phyloP scores from a whole-genome alignment of 2,797 vertebrate species.

The Enteromius treurensis region DNA sequence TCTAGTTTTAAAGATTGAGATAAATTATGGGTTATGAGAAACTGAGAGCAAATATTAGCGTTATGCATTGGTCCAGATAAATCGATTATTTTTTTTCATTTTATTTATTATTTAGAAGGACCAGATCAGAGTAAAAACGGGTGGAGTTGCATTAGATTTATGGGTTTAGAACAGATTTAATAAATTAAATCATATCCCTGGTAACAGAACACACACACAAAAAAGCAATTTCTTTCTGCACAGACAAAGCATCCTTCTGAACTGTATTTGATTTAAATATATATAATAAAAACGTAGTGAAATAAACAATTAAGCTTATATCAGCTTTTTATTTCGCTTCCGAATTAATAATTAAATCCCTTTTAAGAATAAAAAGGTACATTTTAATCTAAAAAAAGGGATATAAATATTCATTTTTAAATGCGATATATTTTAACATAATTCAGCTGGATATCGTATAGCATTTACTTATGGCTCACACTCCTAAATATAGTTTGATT shows the following conservation, averaged over 20 bases:
- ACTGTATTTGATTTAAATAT: no score
- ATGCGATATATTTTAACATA: neutral
- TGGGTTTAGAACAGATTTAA: neutral
- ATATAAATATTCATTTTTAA: neutral
- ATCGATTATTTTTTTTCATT: no score
- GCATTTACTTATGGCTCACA: neutral
- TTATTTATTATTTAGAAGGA: no score
- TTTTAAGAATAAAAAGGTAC: no score
- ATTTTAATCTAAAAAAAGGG: no score
- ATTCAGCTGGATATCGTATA: neutral
- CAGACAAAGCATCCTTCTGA: neutral
- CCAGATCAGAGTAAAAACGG: neutral
- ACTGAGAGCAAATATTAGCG: neutral
- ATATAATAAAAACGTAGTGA: no score
- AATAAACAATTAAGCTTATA: no score
- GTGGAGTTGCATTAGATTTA: neutral
- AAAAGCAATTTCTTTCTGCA: neutral
- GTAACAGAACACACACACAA: no score
- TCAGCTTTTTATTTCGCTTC: no score
- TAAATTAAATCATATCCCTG: neutral
- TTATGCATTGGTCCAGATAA: neutral
- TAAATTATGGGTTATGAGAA: neutral
- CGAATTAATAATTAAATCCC: no score
- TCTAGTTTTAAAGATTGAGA: neutral
- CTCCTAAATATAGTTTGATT: neutral